phyloP scores from a whole-genome alignment of 2,113 vertebrate genomes.

The Isurus oxyrinchus region DNA sequence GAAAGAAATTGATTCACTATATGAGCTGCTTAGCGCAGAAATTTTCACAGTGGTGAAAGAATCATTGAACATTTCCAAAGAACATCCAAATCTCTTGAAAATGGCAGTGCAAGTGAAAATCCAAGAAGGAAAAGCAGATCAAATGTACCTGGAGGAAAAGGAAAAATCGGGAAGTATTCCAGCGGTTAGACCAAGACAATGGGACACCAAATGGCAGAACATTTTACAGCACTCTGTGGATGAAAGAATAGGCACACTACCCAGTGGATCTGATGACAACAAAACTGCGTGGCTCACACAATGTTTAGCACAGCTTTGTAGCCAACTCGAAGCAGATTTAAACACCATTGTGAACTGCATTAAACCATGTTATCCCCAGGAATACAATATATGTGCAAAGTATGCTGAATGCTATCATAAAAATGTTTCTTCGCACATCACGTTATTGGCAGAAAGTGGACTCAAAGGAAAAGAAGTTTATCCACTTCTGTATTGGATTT shows the following conservation, averaged over 20 bases:
- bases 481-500: constrained; percentile 73
- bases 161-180: neutral
- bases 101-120: constrained; percentile 64
- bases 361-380: constrained; percentile 61
- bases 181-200: constrained; percentile 58
- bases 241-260: constrained; percentile 51
- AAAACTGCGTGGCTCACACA: neutral
- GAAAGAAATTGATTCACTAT: constrained; percentile 54
- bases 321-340: constrained; percentile 68
- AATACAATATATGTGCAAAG: constrained; percentile 62
- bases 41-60: constrained; percentile 53
- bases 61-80: constrained; percentile 48
- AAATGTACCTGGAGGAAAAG: constrained; percentile 43
- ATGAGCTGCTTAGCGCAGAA: constrained; percentile 49
- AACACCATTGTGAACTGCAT: constrained; percentile 58
- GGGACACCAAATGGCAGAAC: constrained; percentile 58
- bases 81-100: constrained; percentile 50
- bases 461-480: constrained; percentile 60
- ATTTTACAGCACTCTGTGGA: constrained; percentile 53
- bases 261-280: constrained; percentile 39
- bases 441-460: constrained; percentile 47
- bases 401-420: constrained; percentile 71
- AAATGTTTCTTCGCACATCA: constrained; percentile 57
- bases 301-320: constrained; percentile 37
- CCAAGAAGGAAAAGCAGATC: constrained; percentile 69